These are phyloP conservation scores for Phataginus tetradactyla DNA, from an alignment of 2,797 vertebrate genomes.

Conservation along the genomic window DNA sequence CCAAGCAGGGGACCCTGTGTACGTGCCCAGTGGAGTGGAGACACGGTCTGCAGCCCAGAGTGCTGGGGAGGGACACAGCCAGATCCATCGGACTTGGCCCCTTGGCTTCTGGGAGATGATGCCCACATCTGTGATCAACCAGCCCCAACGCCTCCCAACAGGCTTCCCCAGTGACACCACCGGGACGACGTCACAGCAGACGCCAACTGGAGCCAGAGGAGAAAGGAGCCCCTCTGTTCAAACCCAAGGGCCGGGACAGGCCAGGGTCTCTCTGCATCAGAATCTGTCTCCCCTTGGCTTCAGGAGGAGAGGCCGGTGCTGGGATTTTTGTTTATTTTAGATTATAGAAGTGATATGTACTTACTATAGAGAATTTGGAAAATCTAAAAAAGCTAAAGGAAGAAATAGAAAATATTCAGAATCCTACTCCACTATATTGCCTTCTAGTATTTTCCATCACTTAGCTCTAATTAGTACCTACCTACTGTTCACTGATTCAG, in stretches of 20 bases:
- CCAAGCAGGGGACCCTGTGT: not conserved
- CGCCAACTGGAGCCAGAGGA: not conserved
- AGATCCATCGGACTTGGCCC: not conserved
- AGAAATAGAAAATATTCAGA: not conserved
- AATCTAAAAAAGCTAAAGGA: not conserved
- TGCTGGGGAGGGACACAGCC: slow-evolving; percentile 10
- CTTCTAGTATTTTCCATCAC: not conserved
- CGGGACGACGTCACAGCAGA: slow-evolving; percentile 48
- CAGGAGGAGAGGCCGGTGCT: not conserved
- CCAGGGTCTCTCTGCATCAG: not conserved
- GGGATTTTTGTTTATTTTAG: not conserved
- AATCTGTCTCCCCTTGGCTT: not conserved
- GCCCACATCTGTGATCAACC: slow-evolving; percentile 43
- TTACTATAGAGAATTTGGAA: not conserved
- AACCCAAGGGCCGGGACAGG: not conserved
- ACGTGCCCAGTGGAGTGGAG: not conserved
- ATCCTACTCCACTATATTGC: not conserved
- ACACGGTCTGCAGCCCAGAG: not conserved
- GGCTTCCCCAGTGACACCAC: slow-evolving; percentile 49
- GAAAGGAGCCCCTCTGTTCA: slow-evolving; percentile 47
- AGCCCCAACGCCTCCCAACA: not conserved
- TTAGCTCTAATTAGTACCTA: not conserved
- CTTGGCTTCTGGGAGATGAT: not conserved
- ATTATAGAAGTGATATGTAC: accelerated
- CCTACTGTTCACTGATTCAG: not conserved